Percentiles rank a stretch among this genome's conserved stretches.
phyloP scores from a whole-genome alignment of 2,113 vertebrate species.

The Saccopteryx leptura region DNA sequence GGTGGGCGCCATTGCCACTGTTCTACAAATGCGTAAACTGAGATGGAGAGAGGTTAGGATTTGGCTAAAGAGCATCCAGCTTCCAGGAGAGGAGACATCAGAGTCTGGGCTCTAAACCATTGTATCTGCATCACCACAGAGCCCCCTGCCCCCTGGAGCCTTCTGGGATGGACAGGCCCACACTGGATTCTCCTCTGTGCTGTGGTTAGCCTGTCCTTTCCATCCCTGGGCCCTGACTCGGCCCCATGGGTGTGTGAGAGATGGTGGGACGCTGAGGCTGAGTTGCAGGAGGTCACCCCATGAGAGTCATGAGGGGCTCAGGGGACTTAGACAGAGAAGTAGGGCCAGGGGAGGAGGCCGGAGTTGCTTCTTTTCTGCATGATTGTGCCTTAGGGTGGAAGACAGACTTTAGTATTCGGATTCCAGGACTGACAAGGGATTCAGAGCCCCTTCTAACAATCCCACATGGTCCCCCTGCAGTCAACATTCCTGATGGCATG shows the following conservation, averaged over 20 bases:
- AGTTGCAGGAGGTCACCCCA: not conserved
- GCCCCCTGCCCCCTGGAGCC: not conserved
- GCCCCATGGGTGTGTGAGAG: fast-evolving
- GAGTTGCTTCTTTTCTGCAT: not conserved
- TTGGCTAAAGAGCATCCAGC: not conserved
- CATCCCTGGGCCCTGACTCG: not conserved
- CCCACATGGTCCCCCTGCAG: fast-evolving
- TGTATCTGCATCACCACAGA: fast-evolving
- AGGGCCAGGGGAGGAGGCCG: not conserved
- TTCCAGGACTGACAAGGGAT: not conserved
- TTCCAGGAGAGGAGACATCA: not conserved
- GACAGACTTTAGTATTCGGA: not conserved
- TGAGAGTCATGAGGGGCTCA: fast-evolving
- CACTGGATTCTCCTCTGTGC: fast-evolving
- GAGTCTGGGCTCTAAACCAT: not conserved
- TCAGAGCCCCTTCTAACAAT: not conserved
- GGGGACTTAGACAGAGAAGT: not conserved
- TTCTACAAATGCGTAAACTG: not conserved
- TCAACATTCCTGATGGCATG: fast-evolving
- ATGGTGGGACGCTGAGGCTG: not conserved
- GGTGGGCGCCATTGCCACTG: fast-evolving
- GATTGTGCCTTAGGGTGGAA: not conserved
- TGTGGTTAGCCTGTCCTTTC: no score
- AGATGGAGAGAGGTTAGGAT: not conserved
- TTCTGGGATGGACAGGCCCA: not conserved